Percentiles rank a stretch among this genome's conserved stretches.
Conservation (phyloP, 2,888 invertebrate genomes). For the Drosophila robusta region DNA sequence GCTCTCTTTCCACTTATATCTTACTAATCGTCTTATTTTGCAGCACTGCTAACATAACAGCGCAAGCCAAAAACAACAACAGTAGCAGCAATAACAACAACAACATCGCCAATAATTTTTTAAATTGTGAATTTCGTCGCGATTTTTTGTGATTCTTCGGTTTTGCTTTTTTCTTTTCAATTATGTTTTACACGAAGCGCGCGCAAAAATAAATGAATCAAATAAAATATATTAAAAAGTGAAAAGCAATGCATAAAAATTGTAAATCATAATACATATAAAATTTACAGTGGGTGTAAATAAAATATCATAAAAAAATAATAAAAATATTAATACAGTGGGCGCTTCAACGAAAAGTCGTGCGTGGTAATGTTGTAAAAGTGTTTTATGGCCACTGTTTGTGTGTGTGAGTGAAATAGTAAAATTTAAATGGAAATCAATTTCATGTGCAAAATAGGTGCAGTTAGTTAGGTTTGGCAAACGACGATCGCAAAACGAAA, state of each 20-base stretch:
- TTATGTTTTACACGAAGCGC: constrained; percentile 31
- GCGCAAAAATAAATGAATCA: constrained; percentile 18
- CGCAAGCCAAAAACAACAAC: constrained; percentile 1
- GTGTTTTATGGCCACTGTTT: constrained; percentile 40
- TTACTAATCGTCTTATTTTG: constrained; percentile 29
- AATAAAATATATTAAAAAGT: constrained; percentile 13
- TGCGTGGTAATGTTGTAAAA: constrained; percentile 57
- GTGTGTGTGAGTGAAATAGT: constrained; percentile 17
- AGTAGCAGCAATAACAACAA: constrained; percentile 3
- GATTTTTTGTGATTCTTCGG: constrained; percentile 23
- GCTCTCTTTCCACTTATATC: constrained; percentile 20
- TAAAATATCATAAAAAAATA: constrained; percentile 33
- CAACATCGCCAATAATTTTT: constrained; percentile 19
- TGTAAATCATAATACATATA: constrained; percentile 39
- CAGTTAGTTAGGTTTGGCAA: constrained; percentile 25
- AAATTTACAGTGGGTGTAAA: constrained; percentile 26
- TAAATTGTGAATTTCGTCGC: constrained; percentile 30
- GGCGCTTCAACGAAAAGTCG: constrained; percentile 15
- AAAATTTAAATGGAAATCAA: constrained; percentile 52
- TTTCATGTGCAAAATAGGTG: constrained; percentile 35
- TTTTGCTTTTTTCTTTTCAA: constrained; percentile 30
- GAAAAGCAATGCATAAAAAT: constrained; percentile 39
- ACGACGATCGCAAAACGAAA: constrained; percentile 1
- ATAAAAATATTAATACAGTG: constrained; percentile 18
- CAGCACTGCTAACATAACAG: constrained; percentile 35